Conservation (phyloP, 2,888 invertebrate genomes). For the Eudemis profundana region DNA sequence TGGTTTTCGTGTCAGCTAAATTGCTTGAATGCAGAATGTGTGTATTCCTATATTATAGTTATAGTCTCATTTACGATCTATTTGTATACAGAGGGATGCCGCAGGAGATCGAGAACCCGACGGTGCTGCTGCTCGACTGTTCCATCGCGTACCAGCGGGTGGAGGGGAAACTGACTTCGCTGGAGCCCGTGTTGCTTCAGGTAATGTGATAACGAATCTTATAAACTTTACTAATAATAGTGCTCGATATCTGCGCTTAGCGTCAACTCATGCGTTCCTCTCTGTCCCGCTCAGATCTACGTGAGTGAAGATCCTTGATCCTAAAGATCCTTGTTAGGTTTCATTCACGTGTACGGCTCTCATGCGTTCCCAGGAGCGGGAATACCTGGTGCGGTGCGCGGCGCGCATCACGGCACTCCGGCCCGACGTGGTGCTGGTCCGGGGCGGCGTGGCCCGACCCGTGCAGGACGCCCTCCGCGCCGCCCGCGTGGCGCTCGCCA, state of each 20-base stretch:
- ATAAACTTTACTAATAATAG: too few relatives aligned
- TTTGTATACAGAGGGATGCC: slow-evolving; percentile 86
- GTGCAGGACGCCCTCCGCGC: slow-evolving; percentile 94
- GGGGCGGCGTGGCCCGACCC: slow-evolving; percentile 92
- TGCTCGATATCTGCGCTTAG: too few relatives aligned
- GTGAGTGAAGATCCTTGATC: too few relatives aligned
- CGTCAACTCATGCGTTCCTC: too few relatives aligned
- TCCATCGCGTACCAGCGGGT: slow-evolving; percentile 97
- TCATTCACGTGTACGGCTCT: too few relatives aligned
- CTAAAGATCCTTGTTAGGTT: slow-evolving; percentile 49
- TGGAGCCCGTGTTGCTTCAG: slow-evolving; percentile 97
- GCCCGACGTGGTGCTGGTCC: slow-evolving; percentile 95
- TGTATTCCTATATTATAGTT: too few relatives aligned
- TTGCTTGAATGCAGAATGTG: too few relatives aligned
- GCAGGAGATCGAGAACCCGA: slow-evolving; percentile 91
- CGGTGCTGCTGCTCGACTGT: slow-evolving; percentile 93
- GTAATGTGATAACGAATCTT: slow-evolving; percentile 66
- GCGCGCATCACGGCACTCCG: slow-evolving; percentile 93
- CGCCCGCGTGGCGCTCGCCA: slow-evolving; percentile 91
- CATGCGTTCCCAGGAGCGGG: slow-evolving; percentile 91
- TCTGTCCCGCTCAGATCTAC: not conserved
- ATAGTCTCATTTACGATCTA: too few relatives aligned
- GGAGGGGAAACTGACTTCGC: slow-evolving; percentile 95
- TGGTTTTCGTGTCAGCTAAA: too few relatives aligned
- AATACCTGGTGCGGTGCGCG: slow-evolving; percentile 94